Evolutionary conservation across 2,888 invertebrate genomes (phyloP).

Genomic region (Lysandra bellargus): DNA sequence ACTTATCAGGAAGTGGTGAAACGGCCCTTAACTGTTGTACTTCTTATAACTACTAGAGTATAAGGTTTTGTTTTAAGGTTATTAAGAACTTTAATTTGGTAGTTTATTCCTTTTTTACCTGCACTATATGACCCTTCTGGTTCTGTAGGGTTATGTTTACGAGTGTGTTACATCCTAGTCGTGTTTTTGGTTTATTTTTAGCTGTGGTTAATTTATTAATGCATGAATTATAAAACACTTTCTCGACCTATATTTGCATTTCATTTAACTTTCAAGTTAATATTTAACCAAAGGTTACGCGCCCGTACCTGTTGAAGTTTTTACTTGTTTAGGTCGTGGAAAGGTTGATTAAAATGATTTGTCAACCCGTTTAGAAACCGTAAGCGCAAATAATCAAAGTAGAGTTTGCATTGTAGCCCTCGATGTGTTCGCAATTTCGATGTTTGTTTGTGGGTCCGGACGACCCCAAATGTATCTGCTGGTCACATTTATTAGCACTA

Average conservation of each 20-base stretch:
- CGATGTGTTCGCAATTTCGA: conserved; percentile 31
- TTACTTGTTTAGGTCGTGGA: conserved; percentile 27
- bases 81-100: not conserved
- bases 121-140: no score
- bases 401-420: conserved; percentile 29
- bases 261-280: not conserved
- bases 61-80: no score
- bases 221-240: not conserved
- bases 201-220: not conserved
- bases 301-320: conserved; percentile 8
- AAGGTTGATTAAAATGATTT: conserved; percentile 33
- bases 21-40: no score
- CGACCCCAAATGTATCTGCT: conserved; percentile 26
- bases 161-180: no score
- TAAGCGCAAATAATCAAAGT: conserved; percentile 33
- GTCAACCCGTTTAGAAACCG: conserved; percentile 31
- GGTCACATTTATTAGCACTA: conserved; percentile 32
- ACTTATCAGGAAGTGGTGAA: no score
- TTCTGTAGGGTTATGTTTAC: no score
- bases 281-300: conserved; percentile 1
- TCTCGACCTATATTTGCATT: not conserved
- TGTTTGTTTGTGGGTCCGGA: conserved; percentile 32
- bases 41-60: not conserved
- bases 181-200: no score
- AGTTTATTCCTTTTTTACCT: no score